Percentiles rank a stretch among this genome's conserved stretches.
phyloP scores from a whole-genome alignment of 1,140 invertebrate species.

The Aphis craccivora region DNA sequence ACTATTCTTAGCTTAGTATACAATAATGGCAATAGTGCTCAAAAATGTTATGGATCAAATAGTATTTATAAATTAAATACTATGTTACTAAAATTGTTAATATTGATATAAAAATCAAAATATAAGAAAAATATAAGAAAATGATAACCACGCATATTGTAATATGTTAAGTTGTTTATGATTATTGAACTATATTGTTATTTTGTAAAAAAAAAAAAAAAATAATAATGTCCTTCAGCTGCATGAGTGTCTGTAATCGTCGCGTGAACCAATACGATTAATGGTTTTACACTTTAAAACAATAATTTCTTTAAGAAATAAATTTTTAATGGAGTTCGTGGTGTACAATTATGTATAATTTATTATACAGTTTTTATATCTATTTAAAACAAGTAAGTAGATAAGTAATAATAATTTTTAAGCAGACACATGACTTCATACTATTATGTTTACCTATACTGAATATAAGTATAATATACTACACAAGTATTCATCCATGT shows the following conservation, averaged over 20 bases:
- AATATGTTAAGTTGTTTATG: too few relatives aligned
- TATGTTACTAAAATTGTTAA: not conserved
- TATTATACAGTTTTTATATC: rapidly evolving
- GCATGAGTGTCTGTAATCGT: too few relatives aligned
- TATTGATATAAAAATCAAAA: too few relatives aligned
- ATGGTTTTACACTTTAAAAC: not conserved
- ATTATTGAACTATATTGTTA: not conserved
- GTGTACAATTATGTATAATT: not conserved
- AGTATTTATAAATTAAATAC: not conserved
- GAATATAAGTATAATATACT: not conserved
- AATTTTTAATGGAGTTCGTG: not conserved
- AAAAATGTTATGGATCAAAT: not conserved
- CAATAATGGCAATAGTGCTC: not conserved
- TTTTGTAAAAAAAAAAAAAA: not conserved
- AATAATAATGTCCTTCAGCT: not conserved
- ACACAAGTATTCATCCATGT: not conserved
- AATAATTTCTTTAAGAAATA: not conserved
- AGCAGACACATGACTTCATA: not conserved
- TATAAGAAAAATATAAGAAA: too few relatives aligned
- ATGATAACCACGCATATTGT: too few relatives aligned
- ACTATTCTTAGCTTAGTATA: too few relatives aligned
- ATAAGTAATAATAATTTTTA: too few relatives aligned
- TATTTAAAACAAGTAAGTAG: not conserved
- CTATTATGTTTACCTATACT: not conserved
- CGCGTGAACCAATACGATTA: too few relatives aligned